Percentiles rank a stretch among this genome's conserved stretches.
phyloP scores from a whole-genome alignment of 2,888 invertebrate genomes.

The Autographa pulchrina region DNA sequence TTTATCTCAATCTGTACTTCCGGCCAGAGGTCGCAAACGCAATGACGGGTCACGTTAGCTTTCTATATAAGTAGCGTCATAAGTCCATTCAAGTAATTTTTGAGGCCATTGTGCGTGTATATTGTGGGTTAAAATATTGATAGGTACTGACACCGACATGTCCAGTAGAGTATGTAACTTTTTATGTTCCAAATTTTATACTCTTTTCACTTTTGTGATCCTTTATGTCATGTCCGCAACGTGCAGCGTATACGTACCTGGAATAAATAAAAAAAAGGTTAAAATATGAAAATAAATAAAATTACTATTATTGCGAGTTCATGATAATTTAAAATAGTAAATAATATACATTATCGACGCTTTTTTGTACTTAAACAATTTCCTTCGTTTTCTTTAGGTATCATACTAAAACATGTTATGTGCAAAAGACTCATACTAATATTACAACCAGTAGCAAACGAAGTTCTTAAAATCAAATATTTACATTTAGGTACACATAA shows the following conservation, averaged over 20 bases:
- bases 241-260: slow-evolving; percentile 54
- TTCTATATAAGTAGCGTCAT: slow-evolving; percentile 30
- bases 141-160: no score
- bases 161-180: no score
- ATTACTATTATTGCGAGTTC: no score
- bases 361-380: no score
- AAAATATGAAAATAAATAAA: not conserved
- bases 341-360: no score
- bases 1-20: slow-evolving; percentile 37
- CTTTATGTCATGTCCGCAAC: not conserved
- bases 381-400: no score
- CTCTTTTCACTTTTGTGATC: not conserved
- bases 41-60: slow-evolving; percentile 31
- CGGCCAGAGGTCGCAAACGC: slow-evolving; percentile 30
- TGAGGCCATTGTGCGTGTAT: slow-evolving; percentile 5
- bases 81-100: slow-evolving; percentile 28
- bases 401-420: no score
- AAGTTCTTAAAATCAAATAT: not conserved
- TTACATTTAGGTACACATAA: slow-evolving; percentile 14
- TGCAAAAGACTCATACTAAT: not conserved
- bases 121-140: no score
- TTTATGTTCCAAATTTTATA: not conserved
- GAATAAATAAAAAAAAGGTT: slow-evolving; percentile 31
- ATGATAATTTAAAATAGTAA: no score
- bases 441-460: not conserved